Base-by-base conservation (phyloP, 1,140 invertebrate species). In the Pemphigus obesinymphae region DNA sequence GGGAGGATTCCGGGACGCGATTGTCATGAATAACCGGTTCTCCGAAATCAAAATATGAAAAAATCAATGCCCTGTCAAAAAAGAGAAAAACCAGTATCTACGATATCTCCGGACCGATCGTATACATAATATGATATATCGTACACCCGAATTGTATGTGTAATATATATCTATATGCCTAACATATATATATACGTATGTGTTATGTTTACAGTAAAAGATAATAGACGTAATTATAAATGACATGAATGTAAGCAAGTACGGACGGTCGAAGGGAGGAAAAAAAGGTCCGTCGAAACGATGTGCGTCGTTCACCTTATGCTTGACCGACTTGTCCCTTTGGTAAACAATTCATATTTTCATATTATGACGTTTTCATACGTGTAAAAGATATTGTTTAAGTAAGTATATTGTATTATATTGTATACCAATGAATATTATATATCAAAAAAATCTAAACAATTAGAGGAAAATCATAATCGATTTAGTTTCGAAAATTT, bases 11-110 rank as follows among this genome's bases (percentile, higher is more conserved):
- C 17, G n/a, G 37, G 37, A 23, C 11, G 13, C 40, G 10, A 73
- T 50, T 63, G 40, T 80, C 23, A 37, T 29, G 6, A 17, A 48
- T 3, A 20, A 80, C 76, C 76, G 76, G 76, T 80, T 80, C 40
- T 40, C 8, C 37, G 15, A 73, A 78, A 43, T 61, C 17, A 40
- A 72, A 48, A 63, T n/a, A 75, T 29, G 11, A 76, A 75, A 75
- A 75, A 40, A 58, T 40, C 34, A 29, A 6, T 43, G 55, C 55
- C 53, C 26, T 37, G 53, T 80, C 23, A 1, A 48, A 70, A 55
- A 29, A 29, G 29, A 3, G 13, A 68, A 72, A 48, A 73, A 48
- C 26, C 26, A 70, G 20, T 70, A 66, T n/a, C 29, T 66, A 70
- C 43, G 29, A 15, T 29, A 48, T 31, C 17, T 29, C 4, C 11